Evolutionary conservation across 2,888 invertebrate species (phyloP).

Genomic region (Lordiphosa andalusiaca): DNA sequence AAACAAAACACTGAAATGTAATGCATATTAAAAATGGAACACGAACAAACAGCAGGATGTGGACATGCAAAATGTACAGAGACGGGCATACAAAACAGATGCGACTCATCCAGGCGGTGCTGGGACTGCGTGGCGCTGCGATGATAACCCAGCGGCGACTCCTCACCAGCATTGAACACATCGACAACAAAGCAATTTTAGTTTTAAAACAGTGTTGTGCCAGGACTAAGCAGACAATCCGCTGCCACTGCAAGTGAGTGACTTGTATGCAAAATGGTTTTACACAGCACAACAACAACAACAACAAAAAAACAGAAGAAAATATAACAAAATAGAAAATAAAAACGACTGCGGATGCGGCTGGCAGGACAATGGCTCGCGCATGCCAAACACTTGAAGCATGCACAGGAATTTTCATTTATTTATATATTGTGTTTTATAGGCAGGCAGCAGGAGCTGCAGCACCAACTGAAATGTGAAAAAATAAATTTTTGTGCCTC

Average conservation of each 20-base stretch:
- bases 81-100: constrained; percentile 65
- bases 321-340: constrained; percentile 40
- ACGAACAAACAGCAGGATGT: constrained; percentile 18
- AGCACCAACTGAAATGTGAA: constrained; percentile 49
- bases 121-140: constrained; percentile 33
- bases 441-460: constrained; percentile 57
- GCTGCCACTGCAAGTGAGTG: constrained; percentile 51
- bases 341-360: constrained; percentile 60
- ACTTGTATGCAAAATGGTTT: constrained; percentile 73
- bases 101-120: constrained; percentile 26
- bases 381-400: constrained; percentile 73
- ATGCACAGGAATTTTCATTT: constrained; percentile 75
- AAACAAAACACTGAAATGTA: constrained; percentile 33
- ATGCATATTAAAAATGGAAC: constrained; percentile 54
- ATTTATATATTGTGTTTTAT: constrained; percentile 74
- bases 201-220: constrained; percentile 60
- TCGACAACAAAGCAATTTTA: constrained; percentile 74
- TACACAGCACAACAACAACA: constrained; percentile 29
- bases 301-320: constrained; percentile 13
- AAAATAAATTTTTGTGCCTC: constrained; percentile 47
- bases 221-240: constrained; percentile 60
- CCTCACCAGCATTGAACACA: constrained; percentile 66
- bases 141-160: constrained; percentile 48
- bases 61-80: constrained; percentile 64
- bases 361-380: constrained; percentile 70